phyloP scores from a whole-genome alignment of 2,797 vertebrate genomes.

The Tympanoctomys barrerae region DNA sequence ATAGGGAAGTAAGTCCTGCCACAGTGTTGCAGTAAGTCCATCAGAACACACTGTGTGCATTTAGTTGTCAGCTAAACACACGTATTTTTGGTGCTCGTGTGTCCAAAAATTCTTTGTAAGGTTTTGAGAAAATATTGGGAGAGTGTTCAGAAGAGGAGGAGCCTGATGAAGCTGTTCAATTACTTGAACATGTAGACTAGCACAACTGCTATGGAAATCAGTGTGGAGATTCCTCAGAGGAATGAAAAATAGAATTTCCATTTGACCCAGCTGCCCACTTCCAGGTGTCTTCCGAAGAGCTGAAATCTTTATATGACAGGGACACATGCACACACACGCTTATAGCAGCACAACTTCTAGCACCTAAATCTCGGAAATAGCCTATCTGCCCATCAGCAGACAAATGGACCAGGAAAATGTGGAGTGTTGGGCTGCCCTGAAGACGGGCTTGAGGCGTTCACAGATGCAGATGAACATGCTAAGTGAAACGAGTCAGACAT shows the following conservation, averaged over 20 bases:
- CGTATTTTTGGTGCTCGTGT: not conserved
- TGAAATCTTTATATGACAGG: not conserved
- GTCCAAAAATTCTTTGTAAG: conserved; percentile 5
- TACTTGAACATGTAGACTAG: conserved; percentile 31
- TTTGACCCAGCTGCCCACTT: not conserved
- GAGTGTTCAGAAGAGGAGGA: not conserved
- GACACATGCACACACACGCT: not conserved
- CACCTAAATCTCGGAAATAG: not conserved
- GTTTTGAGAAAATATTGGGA: not conserved
- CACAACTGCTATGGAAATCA: not conserved
- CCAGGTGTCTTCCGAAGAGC: not conserved
- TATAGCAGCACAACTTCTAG: not conserved
- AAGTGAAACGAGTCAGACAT: not conserved
- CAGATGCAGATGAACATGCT: not conserved
- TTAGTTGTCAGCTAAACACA: not conserved
- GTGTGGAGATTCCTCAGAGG: not conserved
- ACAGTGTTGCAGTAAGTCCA: not conserved
- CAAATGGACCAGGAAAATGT: not conserved
- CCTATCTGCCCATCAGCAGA: not conserved
- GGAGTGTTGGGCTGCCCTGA: not conserved
- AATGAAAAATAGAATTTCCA: not conserved
- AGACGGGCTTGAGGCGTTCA: not conserved
- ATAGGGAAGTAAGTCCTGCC: not conserved
- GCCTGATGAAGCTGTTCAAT: not conserved
- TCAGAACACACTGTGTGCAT: not conserved